phyloP scores from a whole-genome alignment of 2,113 vertebrate species.

The Gymnorhina tibicen region DNA sequence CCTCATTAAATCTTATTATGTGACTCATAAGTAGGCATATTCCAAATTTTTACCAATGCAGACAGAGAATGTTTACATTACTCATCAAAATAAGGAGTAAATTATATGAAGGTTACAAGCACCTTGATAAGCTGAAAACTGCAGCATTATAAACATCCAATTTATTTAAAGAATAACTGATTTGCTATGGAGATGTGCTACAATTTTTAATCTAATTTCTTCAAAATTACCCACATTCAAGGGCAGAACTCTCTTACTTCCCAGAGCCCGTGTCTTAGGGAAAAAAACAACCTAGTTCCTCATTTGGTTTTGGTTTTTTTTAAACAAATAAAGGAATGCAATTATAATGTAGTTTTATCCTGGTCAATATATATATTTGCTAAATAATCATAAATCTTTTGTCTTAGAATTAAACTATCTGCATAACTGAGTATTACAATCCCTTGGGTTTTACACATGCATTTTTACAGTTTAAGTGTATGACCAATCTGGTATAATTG shows the following conservation, averaged over 20 bases:
- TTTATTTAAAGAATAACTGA: neutral
- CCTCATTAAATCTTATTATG: neutral
- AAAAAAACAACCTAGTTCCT: neutral
- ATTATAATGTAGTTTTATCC: neutral
- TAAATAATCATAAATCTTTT: neutral
- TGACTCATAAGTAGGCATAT: neutral
- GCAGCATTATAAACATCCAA: neutral
- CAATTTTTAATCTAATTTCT: neutral
- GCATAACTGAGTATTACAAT: neutral
- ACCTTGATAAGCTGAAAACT: neutral
- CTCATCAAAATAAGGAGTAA: neutral
- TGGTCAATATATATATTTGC: neutral
- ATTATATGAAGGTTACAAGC: neutral
- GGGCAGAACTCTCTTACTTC: neutral
- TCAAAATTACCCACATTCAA: neutral
- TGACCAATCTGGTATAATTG: neutral
- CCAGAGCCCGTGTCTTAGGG: neutral
- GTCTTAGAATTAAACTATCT: neutral
- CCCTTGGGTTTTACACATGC: neutral
- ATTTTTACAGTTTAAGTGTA: neutral
- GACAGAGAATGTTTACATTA: neutral
- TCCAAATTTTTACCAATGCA: neutral
- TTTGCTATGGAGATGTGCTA: neutral
- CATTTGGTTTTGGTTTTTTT: neutral
- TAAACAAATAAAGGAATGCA: neutral